phyloP scores from a whole-genome alignment of 2,113 vertebrate genomes.

The Asarcornis scutulata region DNA sequence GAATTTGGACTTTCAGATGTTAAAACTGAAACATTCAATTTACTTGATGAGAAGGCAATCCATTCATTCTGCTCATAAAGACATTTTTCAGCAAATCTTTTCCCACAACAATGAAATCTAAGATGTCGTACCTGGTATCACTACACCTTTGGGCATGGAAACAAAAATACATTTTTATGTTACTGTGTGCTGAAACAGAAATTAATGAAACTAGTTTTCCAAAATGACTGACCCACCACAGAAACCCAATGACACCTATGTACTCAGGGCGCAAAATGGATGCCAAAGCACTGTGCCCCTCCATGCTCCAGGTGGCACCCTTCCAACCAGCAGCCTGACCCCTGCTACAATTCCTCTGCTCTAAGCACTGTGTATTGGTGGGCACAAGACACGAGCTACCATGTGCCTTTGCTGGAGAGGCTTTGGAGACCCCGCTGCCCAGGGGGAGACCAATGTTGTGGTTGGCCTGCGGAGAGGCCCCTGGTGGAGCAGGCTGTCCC shows the following conservation, averaged over 20 bases:
- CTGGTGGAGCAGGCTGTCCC: no score
- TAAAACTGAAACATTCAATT: neutral
- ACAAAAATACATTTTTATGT: accelerated
- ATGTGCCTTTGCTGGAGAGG: accelerated
- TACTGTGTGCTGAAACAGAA: accelerated
- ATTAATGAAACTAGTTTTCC: neutral
- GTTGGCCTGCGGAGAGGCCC: no score
- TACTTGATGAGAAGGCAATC: neutral
- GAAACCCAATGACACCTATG: neutral
- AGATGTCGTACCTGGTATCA: neutral
- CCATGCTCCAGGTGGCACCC: neutral
- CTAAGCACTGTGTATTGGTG: no score
- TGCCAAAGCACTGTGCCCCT: no score
- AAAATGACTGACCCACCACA: neutral
- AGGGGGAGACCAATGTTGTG: neutral
- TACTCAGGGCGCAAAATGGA: neutral
- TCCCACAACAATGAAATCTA: neutral
- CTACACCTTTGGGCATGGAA: accelerated
- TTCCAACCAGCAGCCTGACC: neutral
- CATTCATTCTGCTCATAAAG: neutral
- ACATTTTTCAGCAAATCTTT: neutral
- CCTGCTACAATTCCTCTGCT: no score
- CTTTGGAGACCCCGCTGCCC: neutral
- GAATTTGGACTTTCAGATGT: neutral
- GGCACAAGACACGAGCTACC: neutral